Evolutionary conservation across 2,797 vertebrate species (phyloP), one percentile per base, ranked within the genome.

Genomic region (Diplodus sargus): DNA sequence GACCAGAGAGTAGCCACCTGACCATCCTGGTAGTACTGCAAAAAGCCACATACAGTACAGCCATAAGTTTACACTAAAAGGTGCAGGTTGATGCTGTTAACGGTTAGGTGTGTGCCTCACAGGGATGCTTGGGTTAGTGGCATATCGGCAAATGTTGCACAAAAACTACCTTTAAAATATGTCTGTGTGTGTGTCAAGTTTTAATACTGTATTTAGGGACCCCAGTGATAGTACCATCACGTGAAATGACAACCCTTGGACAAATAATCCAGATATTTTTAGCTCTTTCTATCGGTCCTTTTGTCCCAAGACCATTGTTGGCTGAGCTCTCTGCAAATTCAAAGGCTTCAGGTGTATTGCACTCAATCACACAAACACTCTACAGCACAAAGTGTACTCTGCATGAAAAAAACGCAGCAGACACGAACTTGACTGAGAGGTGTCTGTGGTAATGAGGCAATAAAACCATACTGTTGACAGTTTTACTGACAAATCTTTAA

Each of bases 401-500:
- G 7, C 23, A 47, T 25, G 49, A 79, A 42, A 64, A 64, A 17
- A 66, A 54, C 2, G 12, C 17, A 65, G 43, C 51, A 14, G 71
- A 43, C 47, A 25, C 7, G 5, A 15, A 20, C 20, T 15, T 52
- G 62, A 61, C 17, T 1, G 30, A 58, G 45, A 23, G 45, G 48
- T 63, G 70, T 76, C 67, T 7, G 18, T 48, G 47, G 62, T 76
- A 83, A 76, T 71, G 53, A 90, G 70, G 48, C 49, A 74, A 85
- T 80, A 86, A 90, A 85, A 82, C 42, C 45, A 59, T 18, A 43
- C 34, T 5, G 65, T 18, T 71, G 82, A 83, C 73, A 74, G 57
- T 76, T 86, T 79, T 70, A 69, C 56, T 76, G 82, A 87, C 81
- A 78, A 74, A 45, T 74, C 60, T 59, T 13, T 23, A 74, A 84